Conservation (phyloP, 53 echinoderm and acorn worm genomes). For the Astropecten irregularis region DNA sequence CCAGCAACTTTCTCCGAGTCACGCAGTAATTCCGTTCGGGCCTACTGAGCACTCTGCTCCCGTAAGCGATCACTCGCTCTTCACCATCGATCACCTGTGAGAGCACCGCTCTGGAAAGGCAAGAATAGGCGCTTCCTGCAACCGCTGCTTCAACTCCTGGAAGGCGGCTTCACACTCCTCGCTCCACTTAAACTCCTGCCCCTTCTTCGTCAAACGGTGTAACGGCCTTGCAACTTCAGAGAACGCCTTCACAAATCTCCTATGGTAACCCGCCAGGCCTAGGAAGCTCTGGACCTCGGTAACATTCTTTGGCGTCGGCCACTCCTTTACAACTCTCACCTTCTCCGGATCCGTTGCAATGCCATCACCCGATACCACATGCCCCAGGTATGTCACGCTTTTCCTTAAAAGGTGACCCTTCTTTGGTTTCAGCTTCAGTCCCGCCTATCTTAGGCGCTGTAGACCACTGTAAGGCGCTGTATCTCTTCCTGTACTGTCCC, state of each 20-base stretch:
- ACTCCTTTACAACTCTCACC: not conserved
- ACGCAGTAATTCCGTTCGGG: too few relatives aligned
- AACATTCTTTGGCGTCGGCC: not conserved
- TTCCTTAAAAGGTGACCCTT: not conserved
- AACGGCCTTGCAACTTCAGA: not conserved
- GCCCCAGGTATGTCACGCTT: not conserved
- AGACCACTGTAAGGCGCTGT: too few relatives aligned
- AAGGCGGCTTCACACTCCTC: slow-evolving; percentile 1
- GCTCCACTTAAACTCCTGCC: not conserved
- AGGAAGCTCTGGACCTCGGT: not conserved
- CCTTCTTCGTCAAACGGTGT: not conserved
- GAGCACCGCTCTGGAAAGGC: slow-evolving; percentile 41
- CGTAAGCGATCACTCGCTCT: not conserved
- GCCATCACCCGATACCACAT: not conserved
- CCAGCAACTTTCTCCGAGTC: not conserved
- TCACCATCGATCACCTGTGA: slow-evolving; percentile 29
- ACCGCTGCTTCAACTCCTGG: not conserved
- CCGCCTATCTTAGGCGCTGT: not conserved
- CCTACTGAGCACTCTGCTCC: not conserved
- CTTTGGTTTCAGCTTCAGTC: not conserved
- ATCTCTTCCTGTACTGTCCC: too few relatives aligned
- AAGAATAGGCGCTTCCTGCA: not conserved
- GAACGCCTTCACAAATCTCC: not conserved
- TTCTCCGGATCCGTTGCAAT: not conserved
- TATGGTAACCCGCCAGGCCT: not conserved